Evolutionary conservation across 2,113 vertebrate species (phyloP), one percentile per base, ranked within the genome.

Genomic region (Merops nubicus): DNA sequence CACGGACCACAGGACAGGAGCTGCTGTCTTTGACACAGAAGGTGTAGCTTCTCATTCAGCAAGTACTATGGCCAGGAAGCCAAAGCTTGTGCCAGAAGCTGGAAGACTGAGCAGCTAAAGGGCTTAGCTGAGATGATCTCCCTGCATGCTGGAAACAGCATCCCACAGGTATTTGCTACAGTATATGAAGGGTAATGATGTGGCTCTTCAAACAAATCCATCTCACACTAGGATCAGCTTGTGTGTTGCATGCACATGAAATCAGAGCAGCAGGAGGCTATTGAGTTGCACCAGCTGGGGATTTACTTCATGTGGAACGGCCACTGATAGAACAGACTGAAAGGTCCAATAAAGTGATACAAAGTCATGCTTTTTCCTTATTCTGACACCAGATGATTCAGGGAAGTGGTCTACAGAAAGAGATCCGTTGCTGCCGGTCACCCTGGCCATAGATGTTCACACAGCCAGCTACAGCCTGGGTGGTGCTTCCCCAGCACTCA

Each of bases 61-160:
- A 0, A 10, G 22, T 40, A 11, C 65, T 1, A 0, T 4, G 0
- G 33, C 4, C 0, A 6, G 65, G n/a, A 59, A 45, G 67, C 33
- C 87, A 80, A n/a, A 88, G 34, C 70, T 86, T 1, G 3, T 62
- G 47, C 50, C 29, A 18, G 29, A 65, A 68, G 33, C 22, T 53
- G 47, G n/a, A 82, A 86, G 67, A 64, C 0, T 26, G 40, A 91
- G 80, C 53, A 43, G 72, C 33, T 86, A 20, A 29, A 62, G 62
- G 73, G 64, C 67, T 79, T 76, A 40, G 54, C n/a, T 0, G 0
- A 72, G 84, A 45, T 53, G 38, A 75, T 72, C 38, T 85, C 38
- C 84, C 11, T 2, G 1, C 0, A 0, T 2, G 4, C 50, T 82
- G 65, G 31, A 16, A 75, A 40, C 56, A 29, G 54, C 70, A 74